Base-by-base conservation (phyloP, 2,888 invertebrate species). In the Rotaria macrura region DNA sequence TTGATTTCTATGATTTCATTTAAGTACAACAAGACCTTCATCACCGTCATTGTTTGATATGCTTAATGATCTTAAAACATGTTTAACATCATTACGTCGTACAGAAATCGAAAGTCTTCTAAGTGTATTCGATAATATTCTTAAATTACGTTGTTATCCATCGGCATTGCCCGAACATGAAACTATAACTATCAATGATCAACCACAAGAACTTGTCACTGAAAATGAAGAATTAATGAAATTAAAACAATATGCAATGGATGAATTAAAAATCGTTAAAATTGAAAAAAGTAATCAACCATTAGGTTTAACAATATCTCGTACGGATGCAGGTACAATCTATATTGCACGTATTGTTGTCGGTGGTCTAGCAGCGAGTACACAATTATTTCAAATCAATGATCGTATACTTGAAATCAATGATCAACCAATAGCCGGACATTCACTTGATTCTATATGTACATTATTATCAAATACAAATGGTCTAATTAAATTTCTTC, bases 401-500 rank as follows among this genome's bases (percentile, higher is more conserved):
- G 79, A 79, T 79, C 43, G 43, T n/a, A 79, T 79, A 43, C 43
- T 79, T n/a, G 79, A 79, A 43, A 79, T 79, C 12, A 79, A 79
- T 43, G 79, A 79, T 43, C 25, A 79, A 43, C 12, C 79, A 14
- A 43, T 79, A 25, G 43, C 40, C 43, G 79, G 79, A 7, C 43
- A 79, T 79, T n/a, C 43, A 25, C 43, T 79, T 25, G 43, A 79
- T 79, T 40, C 43, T 79, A 43, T 79, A 12, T 79, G 79, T 79
- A 43, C 79, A n/a, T 43, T 79, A 79, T 10, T 79, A 23, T 43
- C 79, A 25, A 40, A 40, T 25, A 0, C 10, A 12, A 79, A 25
- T 25, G 79, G 79, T 25, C n/a, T 79, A n/a, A 79, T 79, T n/a
- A 79, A 79, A n/a, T 79, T 79, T 79, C 79, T 79, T 79, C 79